Base-by-base conservation (phyloP, 2,888 invertebrate species). In the Rotaria magnacalcarata region DNA sequence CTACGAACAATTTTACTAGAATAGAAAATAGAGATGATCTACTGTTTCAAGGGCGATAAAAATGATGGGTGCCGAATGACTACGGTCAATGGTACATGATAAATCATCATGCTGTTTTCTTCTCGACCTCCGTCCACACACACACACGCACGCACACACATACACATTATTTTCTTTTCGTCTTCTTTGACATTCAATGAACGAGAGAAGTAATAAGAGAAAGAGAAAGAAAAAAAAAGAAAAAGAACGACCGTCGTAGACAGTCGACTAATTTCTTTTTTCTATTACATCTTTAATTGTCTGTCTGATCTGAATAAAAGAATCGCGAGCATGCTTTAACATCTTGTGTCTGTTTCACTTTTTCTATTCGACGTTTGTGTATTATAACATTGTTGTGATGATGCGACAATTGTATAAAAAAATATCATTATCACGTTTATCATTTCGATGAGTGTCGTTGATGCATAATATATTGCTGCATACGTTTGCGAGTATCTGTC, bases 261-360 rank as follows among this genome's bases (percentile, higher is more conserved):
- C 67, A 67, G 67, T 67, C 34, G 6, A 67, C 67, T 67, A 67
- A 67, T 67, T 67, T 67, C n/a, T 34, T 52, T 67, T 67, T 67
- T 67, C 67, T 67, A 67, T 67, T 67, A 67, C 67, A 67, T 67
- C 34, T 34, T 67, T 14, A 34, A 34, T 67, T 67, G 67, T 34
- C 67, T 67, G 67, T 67, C 67, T 67, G 67, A 67, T 67, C 67
- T 34, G 27, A 67, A 27, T 41, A 67, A 41, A 67, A 67, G 67
- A 67, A 27, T 19, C 34, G 16, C 24, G 34, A 67, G 34, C 67
- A 67, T 34, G 67, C 34, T 67, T 34, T 67, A 67, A 14, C 67
- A 67, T 67, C 67, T 67, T 67, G 67, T 67, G 67, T 67, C 67
- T 67, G 34, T 67, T 34, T 67, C 67, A 67, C 67, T 67, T 56